Evolutionary conservation across 2,888 invertebrate genomes (phyloP).

Genomic region (Cheilosia urbana): DNA sequence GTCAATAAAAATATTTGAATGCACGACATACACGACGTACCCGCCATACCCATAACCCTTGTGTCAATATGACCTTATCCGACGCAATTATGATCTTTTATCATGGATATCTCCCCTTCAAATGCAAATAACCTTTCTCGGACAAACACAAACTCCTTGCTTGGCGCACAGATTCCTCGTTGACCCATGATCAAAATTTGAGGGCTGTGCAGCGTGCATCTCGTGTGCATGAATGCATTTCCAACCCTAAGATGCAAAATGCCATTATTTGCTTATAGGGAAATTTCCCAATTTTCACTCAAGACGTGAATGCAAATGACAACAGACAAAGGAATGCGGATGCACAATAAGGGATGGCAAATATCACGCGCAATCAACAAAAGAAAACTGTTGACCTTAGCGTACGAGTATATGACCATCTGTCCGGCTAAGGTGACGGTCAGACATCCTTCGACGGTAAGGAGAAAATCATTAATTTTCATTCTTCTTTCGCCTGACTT

Average conservation of each 20-base stretch:
- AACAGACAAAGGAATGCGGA: slow-evolving; percentile 55
- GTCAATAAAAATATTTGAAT: slow-evolving; percentile 33
- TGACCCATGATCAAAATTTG: slow-evolving; percentile 60
- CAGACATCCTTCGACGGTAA: slow-evolving; percentile 45
- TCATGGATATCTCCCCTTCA: slow-evolving; percentile 16
- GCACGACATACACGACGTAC: background rate
- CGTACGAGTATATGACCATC: slow-evolving; percentile 36
- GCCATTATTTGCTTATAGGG: slow-evolving; percentile 69
- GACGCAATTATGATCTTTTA: slow-evolving; percentile 67
- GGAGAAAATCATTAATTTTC: slow-evolving; percentile 64
- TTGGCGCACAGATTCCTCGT: slow-evolving; percentile 26
- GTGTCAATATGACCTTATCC: slow-evolving; percentile 63
- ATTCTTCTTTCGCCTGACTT: slow-evolving; percentile 53
- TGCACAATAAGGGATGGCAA: slow-evolving; percentile 47
- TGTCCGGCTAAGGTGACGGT: slow-evolving; percentile 67
- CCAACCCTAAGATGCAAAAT: slow-evolving; percentile 54
- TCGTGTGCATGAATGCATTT: slow-evolving; percentile 23
- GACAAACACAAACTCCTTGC: slow-evolving; percentile 10
- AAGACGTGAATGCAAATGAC: slow-evolving; percentile 60
- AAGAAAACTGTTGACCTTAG: slow-evolving; percentile 64
- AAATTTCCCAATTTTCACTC: slow-evolving; percentile 39
- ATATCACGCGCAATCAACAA: slow-evolving; percentile 64
- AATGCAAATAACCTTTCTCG: slow-evolving; percentile 63
- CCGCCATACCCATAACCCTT: slow-evolving; percentile 30
- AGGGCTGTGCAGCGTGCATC: slow-evolving; percentile 56